Evolutionary conservation across 1,140 invertebrate genomes (phyloP).

Genomic region (Caenorhabditis latens): DNA sequence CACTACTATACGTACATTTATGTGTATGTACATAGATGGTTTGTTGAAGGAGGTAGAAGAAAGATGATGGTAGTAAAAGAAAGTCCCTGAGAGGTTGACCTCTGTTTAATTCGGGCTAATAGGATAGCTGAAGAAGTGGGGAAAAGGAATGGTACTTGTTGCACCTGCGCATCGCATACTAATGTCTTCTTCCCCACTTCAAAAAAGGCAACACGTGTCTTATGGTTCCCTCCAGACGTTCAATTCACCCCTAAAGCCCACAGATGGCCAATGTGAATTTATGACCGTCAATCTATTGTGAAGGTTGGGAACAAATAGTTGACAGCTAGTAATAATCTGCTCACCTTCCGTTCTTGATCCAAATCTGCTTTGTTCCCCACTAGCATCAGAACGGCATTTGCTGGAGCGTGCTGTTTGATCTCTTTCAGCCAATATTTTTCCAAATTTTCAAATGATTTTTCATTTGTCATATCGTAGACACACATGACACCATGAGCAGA

Average conservation of each 20-base stretch:
- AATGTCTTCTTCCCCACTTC: background rate
- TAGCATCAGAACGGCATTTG: conserved; percentile 75
- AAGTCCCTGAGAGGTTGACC: conserved; percentile 5
- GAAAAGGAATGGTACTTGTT: conserved; percentile 33
- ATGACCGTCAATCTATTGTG: background rate
- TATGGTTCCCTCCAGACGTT: background rate
- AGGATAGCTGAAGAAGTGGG: conserved; percentile 36
- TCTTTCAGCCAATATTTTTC: conserved; percentile 78
- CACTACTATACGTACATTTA: conserved; percentile 28
- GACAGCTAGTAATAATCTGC: conserved; percentile 8
- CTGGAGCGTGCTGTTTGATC: conserved; percentile 75
- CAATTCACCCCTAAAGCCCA: background rate
- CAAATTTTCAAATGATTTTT: conserved; percentile 77
- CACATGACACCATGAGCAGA: conserved; percentile 78
- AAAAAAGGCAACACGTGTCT: conserved; percentile 31
- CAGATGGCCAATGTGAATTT: conserved; percentile 11
- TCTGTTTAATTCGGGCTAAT: conserved; percentile 50
- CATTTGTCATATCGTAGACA: conserved; percentile 76
- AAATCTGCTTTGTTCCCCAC: conserved; percentile 77
- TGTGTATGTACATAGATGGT: conserved; percentile 32
- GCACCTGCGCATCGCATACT: conserved; percentile 33
- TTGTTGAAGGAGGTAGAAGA: conserved; percentile 2
- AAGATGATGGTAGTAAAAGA: background rate
- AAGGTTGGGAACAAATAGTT: background rate
- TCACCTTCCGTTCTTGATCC: conserved; percentile 74